Evolutionary conservation across 2,888 invertebrate genomes (phyloP).

Genomic region (Phyto melanocephala): DNA sequence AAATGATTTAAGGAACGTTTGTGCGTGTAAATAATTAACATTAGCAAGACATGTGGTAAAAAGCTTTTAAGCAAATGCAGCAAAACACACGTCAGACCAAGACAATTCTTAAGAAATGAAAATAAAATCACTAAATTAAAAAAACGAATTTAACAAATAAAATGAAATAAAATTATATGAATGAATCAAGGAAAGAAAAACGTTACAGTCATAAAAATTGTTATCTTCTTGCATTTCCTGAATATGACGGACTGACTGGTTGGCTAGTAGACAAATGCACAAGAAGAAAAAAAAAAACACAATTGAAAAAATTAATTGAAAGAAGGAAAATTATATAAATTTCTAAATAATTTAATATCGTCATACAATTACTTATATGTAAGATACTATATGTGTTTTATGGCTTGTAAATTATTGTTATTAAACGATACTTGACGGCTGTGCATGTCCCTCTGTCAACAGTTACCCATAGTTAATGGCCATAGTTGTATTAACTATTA

Average conservation of each 20-base stretch:
- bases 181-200: slow-evolving; percentile 16
- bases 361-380: not conserved
- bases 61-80: slow-evolving; percentile 32
- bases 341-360: slow-evolving; percentile 31
- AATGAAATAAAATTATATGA: not conserved
- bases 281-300: not conserved
- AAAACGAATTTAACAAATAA: not conserved
- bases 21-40: slow-evolving; percentile 42
- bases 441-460: not conserved
- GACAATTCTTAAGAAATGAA: slow-evolving; percentile 51
- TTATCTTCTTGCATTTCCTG: slow-evolving; percentile 62
- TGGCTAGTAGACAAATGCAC: slow-evolving; percentile 16
- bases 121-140: slow-evolving; percentile 50
- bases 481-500: not conserved
- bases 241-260: slow-evolving; percentile 43
- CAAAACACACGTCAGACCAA: not conserved
- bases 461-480: not conserved
- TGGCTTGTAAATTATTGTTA: slow-evolving; percentile 25
- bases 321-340: slow-evolving; percentile 15
- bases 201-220: slow-evolving; percentile 59
- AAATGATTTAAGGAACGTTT: not conserved
- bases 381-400: not conserved
- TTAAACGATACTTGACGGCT: not conserved
- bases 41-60: slow-evolving; percentile 9
- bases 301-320: slow-evolving; percentile 14